Percentiles rank a stretch among this genome's conserved stretches.
Conservation (phyloP, 2,888 invertebrate species). For the Papilio protenor region DNA sequence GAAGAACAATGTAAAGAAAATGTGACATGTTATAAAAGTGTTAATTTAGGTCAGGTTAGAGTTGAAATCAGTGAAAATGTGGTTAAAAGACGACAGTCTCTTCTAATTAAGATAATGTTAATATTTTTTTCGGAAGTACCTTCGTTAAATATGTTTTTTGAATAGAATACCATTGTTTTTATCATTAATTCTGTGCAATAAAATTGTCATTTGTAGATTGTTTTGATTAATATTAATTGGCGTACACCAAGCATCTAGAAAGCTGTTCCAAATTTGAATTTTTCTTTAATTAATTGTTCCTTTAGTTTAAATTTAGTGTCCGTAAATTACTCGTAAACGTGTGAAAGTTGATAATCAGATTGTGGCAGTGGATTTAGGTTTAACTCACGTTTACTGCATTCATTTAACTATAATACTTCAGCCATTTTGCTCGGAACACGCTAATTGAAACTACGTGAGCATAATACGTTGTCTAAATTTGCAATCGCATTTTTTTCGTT, state of each 20-base stretch:
- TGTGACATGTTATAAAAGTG: too few relatives aligned
- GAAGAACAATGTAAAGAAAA: too few relatives aligned
- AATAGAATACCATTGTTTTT: too few relatives aligned
- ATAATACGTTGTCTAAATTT: slow-evolving; percentile 24
- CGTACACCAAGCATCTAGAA: neutral
- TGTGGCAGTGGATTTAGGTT: slow-evolving; percentile 11
- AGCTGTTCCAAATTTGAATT: neutral
- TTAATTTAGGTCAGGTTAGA: too few relatives aligned
- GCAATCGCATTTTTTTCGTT: neutral
- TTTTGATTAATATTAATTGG: too few relatives aligned
- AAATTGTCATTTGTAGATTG: too few relatives aligned
- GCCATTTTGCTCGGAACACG: slow-evolving; percentile 5
- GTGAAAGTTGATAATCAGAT: slow-evolving; percentile 28
- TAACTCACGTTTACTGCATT: slow-evolving; percentile 31
- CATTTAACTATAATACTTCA: slow-evolving; percentile 26
- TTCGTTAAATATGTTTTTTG: too few relatives aligned
- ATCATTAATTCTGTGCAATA: too few relatives aligned
- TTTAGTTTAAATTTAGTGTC: neutral
- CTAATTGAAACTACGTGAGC: slow-evolving; percentile 32
- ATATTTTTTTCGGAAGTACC: too few relatives aligned
- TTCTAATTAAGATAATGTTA: too few relatives aligned
- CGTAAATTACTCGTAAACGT: neutral
- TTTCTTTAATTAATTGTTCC: neutral
- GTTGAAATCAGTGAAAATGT: too few relatives aligned
- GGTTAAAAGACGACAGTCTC: too few relatives aligned